Evolutionary conservation across 2,113 vertebrate species (phyloP), one percentile per base, ranked within the genome.

Genomic region (Apodemus speciosus): DNA sequence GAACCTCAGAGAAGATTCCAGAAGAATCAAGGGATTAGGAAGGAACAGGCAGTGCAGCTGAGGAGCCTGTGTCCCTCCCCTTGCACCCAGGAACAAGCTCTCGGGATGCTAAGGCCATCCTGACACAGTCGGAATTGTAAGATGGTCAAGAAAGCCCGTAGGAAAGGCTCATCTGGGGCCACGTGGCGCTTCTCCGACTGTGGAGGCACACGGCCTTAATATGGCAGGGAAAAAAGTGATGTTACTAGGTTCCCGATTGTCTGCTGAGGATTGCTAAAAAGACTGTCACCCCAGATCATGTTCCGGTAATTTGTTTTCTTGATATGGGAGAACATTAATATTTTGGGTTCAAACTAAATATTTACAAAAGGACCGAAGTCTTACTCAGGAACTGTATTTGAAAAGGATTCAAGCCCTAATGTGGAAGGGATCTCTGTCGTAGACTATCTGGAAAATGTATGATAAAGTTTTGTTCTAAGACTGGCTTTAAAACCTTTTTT

Each of bases 331-430:
- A 69, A 92, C 32, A 58, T 66, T 90, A 90, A 89, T 92, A 91
- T 95, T 90, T 96, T 91, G 92, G 64, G 21, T 89, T 93, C 49
- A 25, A 72, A 30, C 38, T 80, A 90, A 95, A 95, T 89, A 88
- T 91, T 94, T 94, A 94, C 40, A 85, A 69, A 88, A 46, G n/a
- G 72, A 92, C 49, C 60, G n/a, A 69, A 89, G 76, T 90, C 95
- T 95, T 88, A n/a, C 73, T 93, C 38, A 60, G 81, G 88, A 93
- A 92, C 85, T 80, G 40, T 91, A 56, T 27, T 84, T 90, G 89
- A 92, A 68, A 38, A 35, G 62, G 32, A 75, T 88, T 71, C 62
- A 20, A 62, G 64, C 2, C 23, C 35, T 40, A 20, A 16, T 40
- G 40, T 51, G 46, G 77, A 96, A 88, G 43, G n/a, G 84, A 46